phyloP scores from a whole-genome alignment of 2,888 invertebrate species.

The Melinaea menophilus region DNA sequence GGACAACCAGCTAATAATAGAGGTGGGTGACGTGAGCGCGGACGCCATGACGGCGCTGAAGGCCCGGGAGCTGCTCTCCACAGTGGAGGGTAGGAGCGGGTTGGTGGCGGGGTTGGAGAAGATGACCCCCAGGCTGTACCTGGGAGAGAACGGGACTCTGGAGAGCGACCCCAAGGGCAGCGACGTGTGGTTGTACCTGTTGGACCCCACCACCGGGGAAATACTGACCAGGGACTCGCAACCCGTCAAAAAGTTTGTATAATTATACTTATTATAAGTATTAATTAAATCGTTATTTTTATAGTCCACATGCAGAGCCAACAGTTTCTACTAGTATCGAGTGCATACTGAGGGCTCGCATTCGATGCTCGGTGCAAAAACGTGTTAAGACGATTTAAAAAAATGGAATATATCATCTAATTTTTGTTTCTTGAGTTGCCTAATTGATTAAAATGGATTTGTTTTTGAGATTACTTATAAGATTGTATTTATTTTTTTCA shows the following conservation, averaged over 20 bases:
- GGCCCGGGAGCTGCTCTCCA: constrained; percentile 70
- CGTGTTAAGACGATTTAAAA: too few species aligned
- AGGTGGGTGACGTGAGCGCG: constrained; percentile 85
- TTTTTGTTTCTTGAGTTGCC: too few species aligned
- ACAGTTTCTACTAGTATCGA: too few species aligned
- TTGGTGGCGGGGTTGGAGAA: constrained; percentile 89
- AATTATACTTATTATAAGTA: constrained; percentile 32
- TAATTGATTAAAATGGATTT: too few species aligned
- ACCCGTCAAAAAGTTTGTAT: constrained; percentile 81
- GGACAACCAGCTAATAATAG: constrained; percentile 86
- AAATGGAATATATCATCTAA: too few species aligned
- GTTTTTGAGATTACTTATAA: too few species aligned
- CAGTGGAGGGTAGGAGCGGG: constrained; percentile 85
- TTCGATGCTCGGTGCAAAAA: too few species aligned
- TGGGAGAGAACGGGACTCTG: constrained; percentile 86
- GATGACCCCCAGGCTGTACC: constrained; percentile 85
- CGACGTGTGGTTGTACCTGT: constrained; percentile 91
- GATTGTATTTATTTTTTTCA: too few species aligned
- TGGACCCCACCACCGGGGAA: constrained; percentile 87
- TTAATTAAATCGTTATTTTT: too few species aligned
- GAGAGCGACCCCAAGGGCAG: constrained; percentile 86
- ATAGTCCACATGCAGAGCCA: too few species aligned
- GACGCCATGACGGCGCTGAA: constrained; percentile 76
- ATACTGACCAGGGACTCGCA: constrained; percentile 86
- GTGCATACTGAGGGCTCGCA: too few species aligned